Evolutionary conservation across 2,797 vertebrate genomes (phyloP).

Genomic region (Crocidura indochinensis): DNA sequence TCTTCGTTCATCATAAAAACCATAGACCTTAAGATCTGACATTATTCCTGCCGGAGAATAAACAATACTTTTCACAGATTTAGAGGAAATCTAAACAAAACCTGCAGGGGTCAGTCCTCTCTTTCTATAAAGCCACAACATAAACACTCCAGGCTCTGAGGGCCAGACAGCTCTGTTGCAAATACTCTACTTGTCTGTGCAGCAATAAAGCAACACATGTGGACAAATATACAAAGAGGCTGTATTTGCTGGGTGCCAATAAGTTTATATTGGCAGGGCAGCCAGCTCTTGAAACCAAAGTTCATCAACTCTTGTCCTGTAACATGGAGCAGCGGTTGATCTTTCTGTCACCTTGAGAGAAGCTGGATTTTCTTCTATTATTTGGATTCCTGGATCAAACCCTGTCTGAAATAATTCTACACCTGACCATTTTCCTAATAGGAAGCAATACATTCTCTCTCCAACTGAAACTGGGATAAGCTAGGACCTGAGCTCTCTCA

Average conservation of each 20-base stretch:
- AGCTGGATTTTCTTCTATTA: not conserved
- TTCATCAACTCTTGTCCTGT: not conserved
- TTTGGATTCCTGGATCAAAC: conserved; percentile 16
- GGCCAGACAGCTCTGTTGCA: not conserved
- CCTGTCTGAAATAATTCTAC: conserved; percentile 38
- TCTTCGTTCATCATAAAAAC: conserved; percentile 51
- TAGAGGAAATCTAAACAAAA: conserved; percentile 11
- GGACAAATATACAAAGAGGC: not conserved
- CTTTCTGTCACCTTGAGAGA: not conserved
- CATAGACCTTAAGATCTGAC: not conserved
- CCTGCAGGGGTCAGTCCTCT: conserved; percentile 43
- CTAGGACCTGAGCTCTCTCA: not conserved
- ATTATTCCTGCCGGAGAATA: not conserved
- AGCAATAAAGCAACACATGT: not conserved
- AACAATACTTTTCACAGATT: not conserved
- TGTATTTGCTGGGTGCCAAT: not conserved
- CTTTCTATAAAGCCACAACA: conserved; percentile 7
- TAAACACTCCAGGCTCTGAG: not conserved
- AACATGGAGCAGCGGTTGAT: not conserved
- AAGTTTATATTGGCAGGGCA: conserved; percentile 48
- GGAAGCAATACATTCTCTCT: conserved; percentile 34
- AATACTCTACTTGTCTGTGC: not conserved
- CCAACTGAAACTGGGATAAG: not conserved
- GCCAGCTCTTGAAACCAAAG: not conserved
- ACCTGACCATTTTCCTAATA: not conserved